Evolutionary conservation across 2,797 vertebrate genomes (phyloP), one percentile per base, ranked within the genome.

Genomic region (Gallinago nigripennis): DNA sequence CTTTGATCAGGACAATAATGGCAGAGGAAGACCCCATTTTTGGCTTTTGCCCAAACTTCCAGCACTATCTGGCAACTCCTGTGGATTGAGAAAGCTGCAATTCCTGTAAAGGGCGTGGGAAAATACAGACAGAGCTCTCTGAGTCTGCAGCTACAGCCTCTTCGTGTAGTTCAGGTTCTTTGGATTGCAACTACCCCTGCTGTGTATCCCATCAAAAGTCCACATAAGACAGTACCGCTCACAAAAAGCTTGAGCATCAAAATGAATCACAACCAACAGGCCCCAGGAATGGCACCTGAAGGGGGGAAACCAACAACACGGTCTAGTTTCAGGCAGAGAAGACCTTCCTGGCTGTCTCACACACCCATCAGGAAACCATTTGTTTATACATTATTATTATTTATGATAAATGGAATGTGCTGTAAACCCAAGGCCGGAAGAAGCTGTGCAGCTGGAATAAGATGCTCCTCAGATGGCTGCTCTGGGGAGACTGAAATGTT

Each of bases 391-490:
- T 90, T 92, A 81, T 75, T 91, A 88, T 96, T 97, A 90, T 96
- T 93, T 94, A 83, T 84, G 85, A 93, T 69, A 84, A 96, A 94
- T 91, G 80, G 70, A 88, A 58, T 80, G 75, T 82, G 88, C 88
- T 80, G 61, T 82, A 95, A 97, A 95, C 63, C 54, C 89, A 92
- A 75, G 81, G 82, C 92, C 4, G 0, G 93, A 94, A 93, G 88
- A 95, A 82, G 77, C 95, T 95, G 73, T 88, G 92, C 88, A 92
- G 94, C 70, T 95, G 82, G 82, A 96, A 88, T 86, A 95, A 92
- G 94, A 96, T 90, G 91, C 72, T 97, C 80, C 92, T 97, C 95
- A 94, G 91, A 96, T 95, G 92, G 84, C 93, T 96, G 92, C 92
- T 97, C 95, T 81, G 87, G 92, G 94, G 96, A 94, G 70, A 92